Base-by-base conservation (phyloP, 2,888 invertebrate genomes). In the Leptinotarsa peninsularis region DNA sequence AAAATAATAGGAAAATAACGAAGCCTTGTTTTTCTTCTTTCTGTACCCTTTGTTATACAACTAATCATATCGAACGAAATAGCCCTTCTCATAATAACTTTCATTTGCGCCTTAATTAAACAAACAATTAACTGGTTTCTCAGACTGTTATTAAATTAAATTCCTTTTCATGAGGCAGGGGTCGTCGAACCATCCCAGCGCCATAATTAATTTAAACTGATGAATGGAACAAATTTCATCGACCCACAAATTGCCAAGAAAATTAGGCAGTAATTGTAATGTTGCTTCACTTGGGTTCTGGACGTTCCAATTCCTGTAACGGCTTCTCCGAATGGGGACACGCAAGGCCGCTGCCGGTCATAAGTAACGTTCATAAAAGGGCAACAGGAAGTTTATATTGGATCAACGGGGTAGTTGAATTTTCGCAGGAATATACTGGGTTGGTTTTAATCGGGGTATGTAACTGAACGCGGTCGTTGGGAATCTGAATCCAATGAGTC, bases 281-380 rank as follows among this genome's bases (percentile, higher is more conserved):
- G 43, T 43, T 43, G 10, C 33, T 43, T 43, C 63, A 63, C 33
- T 43, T n/a, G 17, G 63, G 3, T 43, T 7, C 43, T 43, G 63
- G 63, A 17, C 27, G 63, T 63, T 63, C 43, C 43, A 63, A 63
- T 63, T 63, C 63, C 63, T 18, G 63, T 33, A 21, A 63, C 43
- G 17, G 63, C 63, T 33, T 17, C 43, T 63, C n/a, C n/a, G 3
- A 63, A 63, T 18, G 33, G 18, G 33, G 33, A 63, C 63, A 63
- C 63, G n/a, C 33, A 63, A 63, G 63, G 33, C 14, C 63, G 10
- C 23, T 43, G 23, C 50, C 50, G 18, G 67, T 56, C 54, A 69
- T 69, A 33, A 33, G 18, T 69, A 73, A 69, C 54, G 54, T 73
- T 67, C 63, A 66, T 73, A 33, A 69, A 69, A 66, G 52, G 52